These are phyloP conservation scores for Ochropacha duplaris DNA, from an alignment of 2,888 invertebrate species.

Conservation along the genomic window DNA sequence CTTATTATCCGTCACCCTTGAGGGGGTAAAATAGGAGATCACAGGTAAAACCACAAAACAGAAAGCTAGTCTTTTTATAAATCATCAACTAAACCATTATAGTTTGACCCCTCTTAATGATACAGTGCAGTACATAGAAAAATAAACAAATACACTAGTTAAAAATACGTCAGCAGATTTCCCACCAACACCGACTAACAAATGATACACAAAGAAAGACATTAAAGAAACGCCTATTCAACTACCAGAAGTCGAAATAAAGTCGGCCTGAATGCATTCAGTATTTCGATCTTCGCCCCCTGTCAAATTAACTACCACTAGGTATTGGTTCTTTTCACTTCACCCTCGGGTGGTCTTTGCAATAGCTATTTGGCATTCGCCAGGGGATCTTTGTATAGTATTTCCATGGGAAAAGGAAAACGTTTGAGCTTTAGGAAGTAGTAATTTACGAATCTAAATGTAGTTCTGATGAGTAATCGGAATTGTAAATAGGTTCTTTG, in stretches of 20 bases:
- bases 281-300: slow-evolving; percentile 13
- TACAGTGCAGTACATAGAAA: slow-evolving; percentile 5
- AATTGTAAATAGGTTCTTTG: slow-evolving; percentile 33
- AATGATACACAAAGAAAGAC: slow-evolving; percentile 2
- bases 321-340: slow-evolving; percentile 6
- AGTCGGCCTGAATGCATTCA: slow-evolving; percentile 3
- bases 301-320: slow-evolving; percentile 33
- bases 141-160: slow-evolving; percentile 15
- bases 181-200: neutral
- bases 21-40: too few species aligned
- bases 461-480: slow-evolving; percentile 48
- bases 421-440: slow-evolving; percentile 42
- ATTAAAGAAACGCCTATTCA: slow-evolving; percentile 23
- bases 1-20: too few species aligned
- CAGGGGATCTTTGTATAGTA: slow-evolving; percentile 40
- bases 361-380: slow-evolving; percentile 55
- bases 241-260: slow-evolving; percentile 12
- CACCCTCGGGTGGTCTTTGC: slow-evolving; percentile 28
- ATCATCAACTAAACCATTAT: neutral
- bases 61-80: too few species aligned
- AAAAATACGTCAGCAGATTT: slow-evolving; percentile 8
- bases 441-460: slow-evolving; percentile 55
- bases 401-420: slow-evolving; percentile 45
- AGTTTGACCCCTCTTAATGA: neutral
- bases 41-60: too few species aligned